Percentiles rank a stretch among this genome's conserved stretches.
Conservation (phyloP, 1,140 invertebrate species). For the Diabrotica undecimpunctata region DNA sequence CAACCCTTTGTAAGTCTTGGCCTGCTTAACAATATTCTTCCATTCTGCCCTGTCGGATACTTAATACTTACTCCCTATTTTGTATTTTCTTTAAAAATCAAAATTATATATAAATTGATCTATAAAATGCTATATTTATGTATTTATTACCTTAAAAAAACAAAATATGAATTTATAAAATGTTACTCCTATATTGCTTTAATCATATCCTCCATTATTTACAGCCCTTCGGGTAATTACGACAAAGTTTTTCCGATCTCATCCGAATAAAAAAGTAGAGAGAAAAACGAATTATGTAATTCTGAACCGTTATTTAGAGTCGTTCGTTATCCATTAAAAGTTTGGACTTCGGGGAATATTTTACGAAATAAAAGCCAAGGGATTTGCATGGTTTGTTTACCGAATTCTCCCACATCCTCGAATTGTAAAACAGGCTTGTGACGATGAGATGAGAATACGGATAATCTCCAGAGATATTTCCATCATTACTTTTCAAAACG, state of each 20-base stretch:
- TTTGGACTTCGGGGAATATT: slow-evolving; percentile 2
- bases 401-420: background rate
- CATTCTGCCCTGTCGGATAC: too few species aligned
- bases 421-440: background rate
- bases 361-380: slow-evolving; percentile 6
- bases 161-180: too few species aligned
- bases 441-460: too few species aligned
- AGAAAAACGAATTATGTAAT: slow-evolving; percentile 1
- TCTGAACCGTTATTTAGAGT: slow-evolving; percentile 2
- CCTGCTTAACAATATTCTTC: too few species aligned
- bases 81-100: too few species aligned
- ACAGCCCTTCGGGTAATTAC: background rate
- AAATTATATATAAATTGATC: too few species aligned
- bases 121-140: too few species aligned
- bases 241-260: background rate
- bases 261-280: background rate
- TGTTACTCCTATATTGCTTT: too few species aligned
- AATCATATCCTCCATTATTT: background rate
- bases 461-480: background rate
- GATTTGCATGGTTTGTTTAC: slow-evolving; percentile 2
- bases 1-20: too few species aligned
- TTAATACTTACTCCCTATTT: too few species aligned
- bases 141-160: too few species aligned
- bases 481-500: background rate
- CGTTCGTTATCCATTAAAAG: slow-evolving; percentile 10